These are phyloP conservation scores for Pyrocoelia pectoralis DNA, from an alignment of 2,888 invertebrate species.

Conservation along the genomic window DNA sequence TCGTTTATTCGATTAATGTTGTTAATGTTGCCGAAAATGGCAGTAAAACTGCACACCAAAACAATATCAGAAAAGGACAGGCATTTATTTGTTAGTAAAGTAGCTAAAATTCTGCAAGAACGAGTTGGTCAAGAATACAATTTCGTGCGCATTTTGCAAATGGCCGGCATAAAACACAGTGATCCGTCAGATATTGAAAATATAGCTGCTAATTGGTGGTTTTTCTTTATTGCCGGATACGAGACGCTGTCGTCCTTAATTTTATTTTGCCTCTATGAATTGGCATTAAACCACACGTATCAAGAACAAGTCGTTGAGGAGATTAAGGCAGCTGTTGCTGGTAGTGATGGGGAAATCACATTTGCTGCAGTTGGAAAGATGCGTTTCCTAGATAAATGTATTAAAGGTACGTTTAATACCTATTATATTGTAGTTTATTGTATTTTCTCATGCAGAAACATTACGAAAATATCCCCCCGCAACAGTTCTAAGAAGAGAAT, in stretches of 20 bases:
- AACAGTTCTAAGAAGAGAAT: background rate
- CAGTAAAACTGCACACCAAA: too few species aligned
- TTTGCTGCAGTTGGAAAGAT: slow-evolving; percentile 61
- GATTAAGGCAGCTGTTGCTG: slow-evolving; percentile 55
- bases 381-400: slow-evolving; percentile 60
- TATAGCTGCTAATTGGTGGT: slow-evolving; percentile 43
- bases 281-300: slow-evolving; percentile 59
- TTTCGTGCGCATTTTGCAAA: background rate
- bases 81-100: too few species aligned
- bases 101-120: too few species aligned
- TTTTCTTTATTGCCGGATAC: slow-evolving; percentile 52
- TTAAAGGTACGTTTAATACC: slow-evolving; percentile 49
- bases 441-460: slow-evolving; percentile 3
- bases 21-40: too few species aligned
- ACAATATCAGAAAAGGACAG: too few species aligned
- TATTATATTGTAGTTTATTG: background rate
- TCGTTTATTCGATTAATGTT: too few species aligned
- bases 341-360: slow-evolving; percentile 54
- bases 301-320: slow-evolving; percentile 57
- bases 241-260: slow-evolving; percentile 56
- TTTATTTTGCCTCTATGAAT: slow-evolving; percentile 61
- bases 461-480: slow-evolving; percentile 8
- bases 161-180: slow-evolving; percentile 12
- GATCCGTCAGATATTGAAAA: slow-evolving; percentile 18
- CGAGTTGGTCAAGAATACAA: too few species aligned